Evolutionary conservation across 2,113 vertebrate species (phyloP).

Genomic region (Gobius niger): DNA sequence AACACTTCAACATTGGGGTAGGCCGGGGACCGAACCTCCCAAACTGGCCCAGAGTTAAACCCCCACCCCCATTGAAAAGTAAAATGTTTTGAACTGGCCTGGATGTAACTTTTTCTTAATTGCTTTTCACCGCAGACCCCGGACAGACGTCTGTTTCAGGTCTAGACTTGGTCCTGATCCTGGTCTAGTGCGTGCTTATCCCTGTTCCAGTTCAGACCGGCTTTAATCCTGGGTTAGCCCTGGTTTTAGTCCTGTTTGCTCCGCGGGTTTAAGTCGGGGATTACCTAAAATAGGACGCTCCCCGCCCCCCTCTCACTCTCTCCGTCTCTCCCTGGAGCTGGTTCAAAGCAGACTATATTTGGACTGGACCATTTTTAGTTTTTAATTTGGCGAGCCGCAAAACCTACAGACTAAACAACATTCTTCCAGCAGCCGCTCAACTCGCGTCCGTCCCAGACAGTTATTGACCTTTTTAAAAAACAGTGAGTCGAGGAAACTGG

Average conservation of each 20-base stretch:
- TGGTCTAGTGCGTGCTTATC: neutral
- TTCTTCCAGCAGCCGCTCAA: neutral
- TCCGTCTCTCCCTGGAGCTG: neutral
- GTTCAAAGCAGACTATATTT: neutral
- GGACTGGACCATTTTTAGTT: neutral
- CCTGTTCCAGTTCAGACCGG: slow-evolving; percentile 1
- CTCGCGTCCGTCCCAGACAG: too few species aligned
- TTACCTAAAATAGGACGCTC: neutral
- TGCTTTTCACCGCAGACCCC: neutral
- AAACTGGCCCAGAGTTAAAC: too few species aligned
- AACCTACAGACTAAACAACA: neutral
- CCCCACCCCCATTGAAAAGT: too few species aligned
- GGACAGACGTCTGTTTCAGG: neutral
- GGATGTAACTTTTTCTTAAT: neutral
- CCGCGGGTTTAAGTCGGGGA: neutral
- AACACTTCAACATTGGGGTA: too few species aligned
- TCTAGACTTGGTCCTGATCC: neutral
- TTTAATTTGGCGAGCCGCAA: slow-evolving; percentile 1
- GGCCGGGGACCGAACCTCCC: too few species aligned
- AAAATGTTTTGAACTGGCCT: too few species aligned
- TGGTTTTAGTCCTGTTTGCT: slow-evolving; percentile 7
- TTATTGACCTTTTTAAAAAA: too few species aligned
- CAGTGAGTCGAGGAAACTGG: neutral
- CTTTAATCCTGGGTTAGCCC: slow-evolving; percentile 6
- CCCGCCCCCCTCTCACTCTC: neutral